phyloP scores from a whole-genome alignment of 2,113 vertebrate species.

The Fulmarus glacialis region DNA sequence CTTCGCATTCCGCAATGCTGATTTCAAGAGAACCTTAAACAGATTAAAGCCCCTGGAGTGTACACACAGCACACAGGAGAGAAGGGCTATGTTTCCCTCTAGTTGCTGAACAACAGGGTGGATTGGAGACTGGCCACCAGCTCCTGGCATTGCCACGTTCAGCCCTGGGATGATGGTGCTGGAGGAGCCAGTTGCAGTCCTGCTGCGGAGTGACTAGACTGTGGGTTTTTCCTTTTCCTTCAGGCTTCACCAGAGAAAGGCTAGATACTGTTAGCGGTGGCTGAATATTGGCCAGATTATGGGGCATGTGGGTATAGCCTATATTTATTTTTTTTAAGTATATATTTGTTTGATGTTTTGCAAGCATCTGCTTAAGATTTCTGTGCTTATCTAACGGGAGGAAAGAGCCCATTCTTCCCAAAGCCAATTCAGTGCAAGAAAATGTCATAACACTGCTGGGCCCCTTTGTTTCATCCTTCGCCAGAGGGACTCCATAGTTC shows the following conservation, averaged over 20 bases:
- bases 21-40: background rate
- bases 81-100: background rate
- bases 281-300: slow-evolving; percentile 50
- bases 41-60: background rate
- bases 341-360: slow-evolving; percentile 63
- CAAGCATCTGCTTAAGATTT: slow-evolving; percentile 74
- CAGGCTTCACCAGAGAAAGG: background rate
- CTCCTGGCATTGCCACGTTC: background rate
- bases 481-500: slow-evolving; percentile 61
- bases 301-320: slow-evolving; percentile 55
- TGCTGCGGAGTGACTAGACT: background rate
- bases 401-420: slow-evolving; percentile 63
- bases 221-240: background rate
- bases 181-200: background rate
- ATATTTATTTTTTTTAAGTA: slow-evolving; percentile 42
- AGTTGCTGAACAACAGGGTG: fast-evolving
- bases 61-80: background rate
- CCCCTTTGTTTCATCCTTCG: slow-evolving; percentile 69
- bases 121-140: background rate
- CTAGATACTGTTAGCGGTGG: background rate
- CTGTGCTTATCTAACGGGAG: slow-evolving; percentile 67
- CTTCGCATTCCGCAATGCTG: background rate
- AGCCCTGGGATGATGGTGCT: background rate
- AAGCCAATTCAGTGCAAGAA: slow-evolving; percentile 57
- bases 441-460: slow-evolving; percentile 61